Conservation (phyloP, 2,113 vertebrate species). For the Eulacestoma nigropectus region DNA sequence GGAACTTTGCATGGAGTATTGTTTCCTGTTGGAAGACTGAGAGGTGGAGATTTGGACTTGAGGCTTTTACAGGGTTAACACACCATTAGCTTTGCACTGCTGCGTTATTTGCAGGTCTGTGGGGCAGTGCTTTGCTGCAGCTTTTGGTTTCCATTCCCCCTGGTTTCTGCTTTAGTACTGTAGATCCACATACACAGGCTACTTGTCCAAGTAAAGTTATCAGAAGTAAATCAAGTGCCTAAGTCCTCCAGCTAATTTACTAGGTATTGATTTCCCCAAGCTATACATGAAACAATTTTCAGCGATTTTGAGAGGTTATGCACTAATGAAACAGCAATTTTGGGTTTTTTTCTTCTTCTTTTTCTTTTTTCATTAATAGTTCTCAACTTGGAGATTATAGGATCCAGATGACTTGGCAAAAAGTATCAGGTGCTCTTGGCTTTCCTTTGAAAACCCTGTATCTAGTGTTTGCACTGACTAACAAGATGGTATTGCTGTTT, state of each 20-base stretch:
- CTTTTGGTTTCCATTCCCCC: conserved; percentile 42
- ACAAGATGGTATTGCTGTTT: conserved; percentile 75
- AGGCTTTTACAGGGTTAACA: conserved; percentile 77
- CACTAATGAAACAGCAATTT: conserved; percentile 62
- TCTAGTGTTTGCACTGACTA: conserved; percentile 81
- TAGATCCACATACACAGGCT: conserved; percentile 68
- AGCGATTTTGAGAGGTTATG: conserved; percentile 67
- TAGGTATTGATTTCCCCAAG: conserved; percentile 72
- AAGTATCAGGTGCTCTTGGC: conserved; percentile 78
- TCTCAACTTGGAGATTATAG: conserved; percentile 71
- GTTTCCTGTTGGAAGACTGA: conserved; percentile 65
- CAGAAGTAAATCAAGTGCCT: conserved; percentile 77
- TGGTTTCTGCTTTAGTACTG: conserved; percentile 62
- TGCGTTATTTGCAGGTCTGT: conserved; percentile 69
- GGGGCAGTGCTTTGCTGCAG: conserved; percentile 74
- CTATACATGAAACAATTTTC: conserved; percentile 58
- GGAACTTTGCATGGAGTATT: conserved; percentile 73
- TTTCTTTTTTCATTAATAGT: conserved; percentile 30
- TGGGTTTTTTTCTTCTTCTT: not conserved
- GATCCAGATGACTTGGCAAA: conserved; percentile 76
- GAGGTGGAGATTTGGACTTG: conserved; percentile 67
- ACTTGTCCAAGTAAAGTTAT: conserved; percentile 69
- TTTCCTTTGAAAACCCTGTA: conserved; percentile 77
- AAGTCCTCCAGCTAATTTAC: conserved; percentile 73
- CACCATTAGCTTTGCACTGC: conserved; percentile 70